Conservation (phyloP, 2,888 invertebrate species). For the Hirtodrosophila trivittata region DNA sequence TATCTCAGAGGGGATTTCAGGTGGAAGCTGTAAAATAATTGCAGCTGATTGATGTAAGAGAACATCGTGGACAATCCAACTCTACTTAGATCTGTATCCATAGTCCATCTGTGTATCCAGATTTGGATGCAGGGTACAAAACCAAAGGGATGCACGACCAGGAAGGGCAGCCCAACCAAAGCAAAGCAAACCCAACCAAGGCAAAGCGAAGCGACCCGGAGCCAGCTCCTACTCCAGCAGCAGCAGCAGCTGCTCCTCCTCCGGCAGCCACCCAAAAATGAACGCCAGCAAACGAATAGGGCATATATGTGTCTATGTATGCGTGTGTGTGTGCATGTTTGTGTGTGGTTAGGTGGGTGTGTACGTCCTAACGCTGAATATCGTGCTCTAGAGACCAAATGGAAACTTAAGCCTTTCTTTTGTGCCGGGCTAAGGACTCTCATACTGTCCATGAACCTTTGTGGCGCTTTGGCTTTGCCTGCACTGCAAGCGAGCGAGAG, state of each 20-base stretch:
- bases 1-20: too few species aligned
- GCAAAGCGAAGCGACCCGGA: slow-evolving; percentile 19
- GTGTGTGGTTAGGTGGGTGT: slow-evolving; percentile 22
- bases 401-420: slow-evolving; percentile 83
- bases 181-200: slow-evolving; percentile 32
- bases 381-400: slow-evolving; percentile 82
- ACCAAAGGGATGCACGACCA: too few species aligned
- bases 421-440: slow-evolving; percentile 78
- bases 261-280: slow-evolving; percentile 8
- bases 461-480: slow-evolving; percentile 61
- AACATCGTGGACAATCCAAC: too few species aligned
- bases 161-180: too few species aligned
- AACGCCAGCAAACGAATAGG: slow-evolving; percentile 8
- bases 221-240: slow-evolving; percentile 20
- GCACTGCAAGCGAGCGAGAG: slow-evolving; percentile 1
- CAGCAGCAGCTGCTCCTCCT: slow-evolving; percentile 24
- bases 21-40: too few species aligned
- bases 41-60: too few species aligned
- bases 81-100: too few species aligned
- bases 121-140: too few species aligned
- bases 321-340: slow-evolving; percentile 5
- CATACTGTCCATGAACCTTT: slow-evolving; percentile 80
- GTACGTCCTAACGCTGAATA: slow-evolving; percentile 63
- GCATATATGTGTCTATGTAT: slow-evolving; percentile 12
- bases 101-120: too few species aligned